Base-by-base conservation (phyloP, 2,888 invertebrate genomes). In the Hypomecis atomaria region DNA sequence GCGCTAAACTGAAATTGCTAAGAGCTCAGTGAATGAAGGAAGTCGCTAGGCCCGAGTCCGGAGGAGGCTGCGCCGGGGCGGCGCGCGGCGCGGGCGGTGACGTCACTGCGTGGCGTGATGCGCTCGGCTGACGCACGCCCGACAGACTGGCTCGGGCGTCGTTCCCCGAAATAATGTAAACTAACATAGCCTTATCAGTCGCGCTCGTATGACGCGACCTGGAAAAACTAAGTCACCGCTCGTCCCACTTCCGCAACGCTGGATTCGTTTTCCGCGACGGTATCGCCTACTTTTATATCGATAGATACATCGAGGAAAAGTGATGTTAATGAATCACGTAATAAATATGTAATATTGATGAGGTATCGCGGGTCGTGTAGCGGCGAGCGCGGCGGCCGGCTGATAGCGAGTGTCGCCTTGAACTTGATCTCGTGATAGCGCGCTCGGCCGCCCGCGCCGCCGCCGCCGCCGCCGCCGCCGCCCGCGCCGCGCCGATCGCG, bases 91-190 rank as follows among this genome's bases (percentile, higher is more conserved):
- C 23, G 23, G 1, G 40, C 7, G 40, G 40, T 40, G 55, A 55
- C 52, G 52, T 52, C 52, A 52, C 52, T 37, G 40, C 42, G 23
- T 50, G 55, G 49, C 45, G 55, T 37, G 13, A 55, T 40, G 50
- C 62, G 10, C 34, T 11, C 38, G 7, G 8, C 37, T 52, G 52
- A 52, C 52, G 52, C 40, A 23, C 9, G 11, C 4, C 37, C 6
- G 8, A 7, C 1, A 8, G n/a, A n/a, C 37, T 11, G 34, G 48
- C 48, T 36, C 48, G n/a, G 34, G n/a, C 4, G 10, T 34, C 9
- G 8, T 47, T 47, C 33, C 47, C 33, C 47, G 47, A 47, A 47
- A 34, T 47, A 34, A 33, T 47, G 47, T 9, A 47, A 47, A 47
- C 33, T 23, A 47, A 4, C 45, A 23, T 5, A 6, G 10, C 45